Conservation (phyloP, 2,888 invertebrate species). For the Mellilla xanthometata region DNA sequence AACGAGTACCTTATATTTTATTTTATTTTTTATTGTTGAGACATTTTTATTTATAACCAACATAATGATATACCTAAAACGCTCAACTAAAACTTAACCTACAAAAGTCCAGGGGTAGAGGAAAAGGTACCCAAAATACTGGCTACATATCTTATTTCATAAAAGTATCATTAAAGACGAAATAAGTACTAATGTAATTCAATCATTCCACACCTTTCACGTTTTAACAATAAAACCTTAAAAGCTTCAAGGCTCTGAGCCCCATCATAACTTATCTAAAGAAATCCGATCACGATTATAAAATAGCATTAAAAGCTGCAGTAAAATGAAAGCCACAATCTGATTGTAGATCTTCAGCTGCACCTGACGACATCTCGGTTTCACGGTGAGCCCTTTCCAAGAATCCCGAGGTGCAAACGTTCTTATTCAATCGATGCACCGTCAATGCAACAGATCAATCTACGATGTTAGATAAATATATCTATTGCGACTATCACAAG, state of each 20-base stretch:
- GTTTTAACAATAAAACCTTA: constrained; percentile 18
- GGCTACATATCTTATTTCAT: neutral
- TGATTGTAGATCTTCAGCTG: constrained; percentile 57
- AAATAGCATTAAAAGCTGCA: constrained; percentile 29
- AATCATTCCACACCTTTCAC: neutral
- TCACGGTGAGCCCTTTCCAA: constrained; percentile 58
- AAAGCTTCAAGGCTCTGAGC: constrained; percentile 19
- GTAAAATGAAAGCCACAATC: constrained; percentile 45
- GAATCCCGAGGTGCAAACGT: constrained; percentile 66
- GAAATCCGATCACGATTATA: constrained; percentile 31
- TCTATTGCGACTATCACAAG: constrained; percentile 16
- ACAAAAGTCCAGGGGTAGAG: no score
- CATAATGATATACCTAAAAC: no score
- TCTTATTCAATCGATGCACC: constrained; percentile 54
- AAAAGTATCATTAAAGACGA: no score
- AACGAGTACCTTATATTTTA: neutral
- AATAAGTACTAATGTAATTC: neutral
- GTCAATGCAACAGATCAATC: constrained; percentile 62
- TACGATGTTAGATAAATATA: constrained; percentile 54
- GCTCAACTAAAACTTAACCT: no score
- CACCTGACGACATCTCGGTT: constrained; percentile 67
- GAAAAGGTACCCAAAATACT: no score
- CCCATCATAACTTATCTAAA: constrained; percentile 9
- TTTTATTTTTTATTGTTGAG: no score
- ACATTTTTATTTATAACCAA: no score